Evolutionary conservation across 1,140 invertebrate species (phyloP).

Genomic region (Watersipora subatra): DNA sequence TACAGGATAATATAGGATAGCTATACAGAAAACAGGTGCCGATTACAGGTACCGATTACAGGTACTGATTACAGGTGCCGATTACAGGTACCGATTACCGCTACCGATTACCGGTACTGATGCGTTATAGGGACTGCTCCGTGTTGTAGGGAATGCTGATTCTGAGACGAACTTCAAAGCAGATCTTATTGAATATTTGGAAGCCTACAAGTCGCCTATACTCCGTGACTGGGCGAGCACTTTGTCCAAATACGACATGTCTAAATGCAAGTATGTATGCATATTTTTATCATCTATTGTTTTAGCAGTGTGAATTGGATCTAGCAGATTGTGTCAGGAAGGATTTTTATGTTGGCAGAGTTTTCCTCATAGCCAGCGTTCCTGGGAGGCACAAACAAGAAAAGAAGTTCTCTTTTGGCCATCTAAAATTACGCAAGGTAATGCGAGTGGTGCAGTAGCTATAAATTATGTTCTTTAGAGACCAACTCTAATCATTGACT

Average conservation of each 20-base stretch:
- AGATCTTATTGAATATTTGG: constrained; percentile 68
- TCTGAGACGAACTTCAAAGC: constrained; percentile 70
- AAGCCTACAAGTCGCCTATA: constrained; percentile 54
- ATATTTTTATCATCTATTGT: neutral
- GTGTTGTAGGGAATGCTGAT: constrained; percentile 43
- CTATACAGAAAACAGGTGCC: no score
- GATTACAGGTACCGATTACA: no score
- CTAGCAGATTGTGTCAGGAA: neutral
- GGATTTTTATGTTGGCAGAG: constrained; percentile 33
- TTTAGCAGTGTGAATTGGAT: neutral
- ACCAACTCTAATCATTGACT: no score
- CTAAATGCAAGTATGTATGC: constrained; percentile 55
- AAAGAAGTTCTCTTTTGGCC: constrained; percentile 50
- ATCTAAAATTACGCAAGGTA: constrained; percentile 53
- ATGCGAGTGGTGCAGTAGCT: constrained; percentile 32
- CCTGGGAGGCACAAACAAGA: constrained; percentile 61
- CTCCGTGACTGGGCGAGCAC: constrained; percentile 59
- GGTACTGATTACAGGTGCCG: no score
- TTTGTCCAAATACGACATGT: constrained; percentile 64
- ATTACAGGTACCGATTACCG: no score
- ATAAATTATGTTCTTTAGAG: no score
- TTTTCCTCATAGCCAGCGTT: constrained; percentile 67
- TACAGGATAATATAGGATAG: no score
- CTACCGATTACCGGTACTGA: no score
- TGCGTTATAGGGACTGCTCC: neutral